These are phyloP conservation scores for Syrmaticus mikado DNA, from an alignment of 2,113 vertebrate genomes.

Conservation along the genomic window DNA sequence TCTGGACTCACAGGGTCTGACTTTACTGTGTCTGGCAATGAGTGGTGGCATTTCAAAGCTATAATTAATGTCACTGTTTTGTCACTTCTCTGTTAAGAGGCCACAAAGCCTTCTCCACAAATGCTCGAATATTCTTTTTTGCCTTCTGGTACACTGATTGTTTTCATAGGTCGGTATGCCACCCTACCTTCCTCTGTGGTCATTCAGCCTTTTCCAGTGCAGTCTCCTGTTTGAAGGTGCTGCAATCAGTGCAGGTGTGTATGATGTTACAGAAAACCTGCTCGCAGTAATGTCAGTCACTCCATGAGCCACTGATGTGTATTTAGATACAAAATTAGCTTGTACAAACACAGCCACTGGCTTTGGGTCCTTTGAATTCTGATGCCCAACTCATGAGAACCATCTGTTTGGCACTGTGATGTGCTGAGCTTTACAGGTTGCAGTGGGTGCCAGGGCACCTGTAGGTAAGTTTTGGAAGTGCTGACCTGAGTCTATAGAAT, in stretches of 20 bases:
- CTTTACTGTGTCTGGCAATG: background rate
- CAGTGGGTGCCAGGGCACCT: background rate
- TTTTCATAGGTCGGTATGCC: background rate
- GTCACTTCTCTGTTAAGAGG: background rate
- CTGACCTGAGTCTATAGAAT: background rate
- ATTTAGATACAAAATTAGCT: background rate
- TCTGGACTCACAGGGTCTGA: background rate
- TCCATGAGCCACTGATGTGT: fast-evolving
- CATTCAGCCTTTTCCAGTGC: background rate
- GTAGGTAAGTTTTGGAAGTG: background rate
- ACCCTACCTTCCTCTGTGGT: background rate
- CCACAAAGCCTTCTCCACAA: fast-evolving
- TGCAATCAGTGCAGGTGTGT: background rate
- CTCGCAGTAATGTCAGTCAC: background rate
- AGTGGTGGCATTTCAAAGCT: background rate
- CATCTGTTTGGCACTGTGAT: fast-evolving
- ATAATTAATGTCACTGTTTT: background rate
- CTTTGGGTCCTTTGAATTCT: background rate
- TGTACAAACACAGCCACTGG: background rate
- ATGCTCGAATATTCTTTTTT: background rate
- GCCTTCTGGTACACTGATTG: background rate
- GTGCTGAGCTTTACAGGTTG: fast-evolving
- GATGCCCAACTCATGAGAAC: background rate
- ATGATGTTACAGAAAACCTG: background rate
- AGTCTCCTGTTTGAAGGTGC: background rate